Base-by-base conservation (phyloP, 1,140 invertebrate genomes). In the Pseudobourletiella spinata region DNA sequence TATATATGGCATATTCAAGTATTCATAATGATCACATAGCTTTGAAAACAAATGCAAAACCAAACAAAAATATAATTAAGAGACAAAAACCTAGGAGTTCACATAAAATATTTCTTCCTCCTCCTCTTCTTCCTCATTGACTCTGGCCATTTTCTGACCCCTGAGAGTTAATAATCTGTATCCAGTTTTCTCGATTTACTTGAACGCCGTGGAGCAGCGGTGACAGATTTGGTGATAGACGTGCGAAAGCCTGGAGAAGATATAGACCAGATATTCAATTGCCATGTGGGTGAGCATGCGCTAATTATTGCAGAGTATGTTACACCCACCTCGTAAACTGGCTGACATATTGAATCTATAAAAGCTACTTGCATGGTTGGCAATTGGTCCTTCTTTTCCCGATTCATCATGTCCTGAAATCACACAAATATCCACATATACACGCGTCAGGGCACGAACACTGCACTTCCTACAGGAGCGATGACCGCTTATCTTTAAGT, bases 311-410 rank as follows among this genome's bases (percentile, higher is more conserved):
- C 32, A 39, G n/a, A 51, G 43, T 57, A 58, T 57, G 16, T 15
- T 35, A 14, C 48, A 39, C 62, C 66, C 79, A 95, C 92, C 84
- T 94, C 86, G 76, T 96, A 97, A 73, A 97, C 89, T 50, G 94
- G 93, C 70, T 93, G 76, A 76, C 94, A 96, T 71, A 97, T 95
- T 25, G 88, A 88, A 77, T 97, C 92, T 28, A 97, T 97, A 75
- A 96, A 97, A 56, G 86, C 88, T 64, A 97, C 89, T 84, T 97
- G 94, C 91, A 97, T 95, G 72, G 85, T 83, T 46, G 94, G 94
- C 68, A 97, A 78, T 74, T 95, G 86, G 73, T 95, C 89, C 76
- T 94, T 88, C 77, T 95, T 95, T 71, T 95, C 91, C 74, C 93
- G 79, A 76, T 97, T 94, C 93, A 96, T 96, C 77, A 95, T 91